phyloP scores from a whole-genome alignment of 1,140 invertebrate species.

The Trichonephila clavata region DNA sequence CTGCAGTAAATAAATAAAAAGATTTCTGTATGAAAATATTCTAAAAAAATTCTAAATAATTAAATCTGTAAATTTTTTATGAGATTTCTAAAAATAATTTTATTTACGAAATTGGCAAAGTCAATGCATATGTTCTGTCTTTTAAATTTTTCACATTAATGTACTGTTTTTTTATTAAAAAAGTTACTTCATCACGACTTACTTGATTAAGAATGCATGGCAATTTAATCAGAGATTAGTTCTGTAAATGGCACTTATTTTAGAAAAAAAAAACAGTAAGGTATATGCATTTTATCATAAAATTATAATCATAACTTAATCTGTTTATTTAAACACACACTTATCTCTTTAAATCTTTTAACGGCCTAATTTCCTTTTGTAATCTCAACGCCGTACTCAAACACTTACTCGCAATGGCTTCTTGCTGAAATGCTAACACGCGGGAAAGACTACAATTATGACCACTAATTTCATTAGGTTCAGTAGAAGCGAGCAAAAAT shows the following conservation, averaged over 20 bases:
- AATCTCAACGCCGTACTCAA: neutral
- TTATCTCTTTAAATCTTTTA: neutral
- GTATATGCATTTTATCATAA: neutral
- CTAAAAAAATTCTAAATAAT: no score
- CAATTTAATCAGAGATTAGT: neutral
- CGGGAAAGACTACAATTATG: neutral
- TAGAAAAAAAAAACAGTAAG: neutral
- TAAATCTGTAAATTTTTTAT: no score
- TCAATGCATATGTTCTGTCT: no score
- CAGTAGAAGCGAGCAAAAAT: neutral
- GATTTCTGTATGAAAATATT: no score
- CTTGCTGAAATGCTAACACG: neutral
- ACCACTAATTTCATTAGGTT: slow-evolving; percentile 1
- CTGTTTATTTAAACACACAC: neutral
- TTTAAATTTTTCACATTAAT: no score
- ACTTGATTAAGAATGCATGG: neutral
- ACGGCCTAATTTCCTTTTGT: neutral
- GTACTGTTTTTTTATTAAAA: no score
- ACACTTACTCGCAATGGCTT: neutral
- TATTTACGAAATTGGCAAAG: no score
- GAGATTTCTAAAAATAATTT: no score
- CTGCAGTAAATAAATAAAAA: no score
- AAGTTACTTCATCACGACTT: no score
- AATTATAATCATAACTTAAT: neutral
- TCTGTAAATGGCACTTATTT: neutral